These are phyloP conservation scores for Spheniscus mendiculus DNA, from an alignment of 2,113 vertebrate species.

Conservation along the genomic window DNA sequence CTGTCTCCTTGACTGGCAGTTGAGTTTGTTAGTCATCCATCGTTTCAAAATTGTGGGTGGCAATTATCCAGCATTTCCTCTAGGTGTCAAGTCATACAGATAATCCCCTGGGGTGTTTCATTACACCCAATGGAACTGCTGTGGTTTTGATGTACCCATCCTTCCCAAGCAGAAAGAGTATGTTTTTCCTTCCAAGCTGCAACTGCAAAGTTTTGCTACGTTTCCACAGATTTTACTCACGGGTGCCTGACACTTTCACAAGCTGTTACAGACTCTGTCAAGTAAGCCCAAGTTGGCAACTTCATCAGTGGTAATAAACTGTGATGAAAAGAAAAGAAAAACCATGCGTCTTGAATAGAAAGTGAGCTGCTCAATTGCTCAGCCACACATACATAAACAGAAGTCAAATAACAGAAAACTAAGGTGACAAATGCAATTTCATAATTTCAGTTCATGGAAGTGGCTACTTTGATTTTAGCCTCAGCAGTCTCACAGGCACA, in stretches of 20 bases:
- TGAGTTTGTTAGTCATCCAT: constrained; percentile 66
- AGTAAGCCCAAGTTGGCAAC: not conserved
- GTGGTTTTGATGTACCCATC: not conserved
- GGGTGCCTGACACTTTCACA: not conserved
- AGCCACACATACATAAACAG: not conserved
- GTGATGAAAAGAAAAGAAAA: not conserved
- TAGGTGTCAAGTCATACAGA: constrained; percentile 39
- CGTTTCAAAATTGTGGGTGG: constrained; percentile 65
- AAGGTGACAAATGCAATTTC: not conserved
- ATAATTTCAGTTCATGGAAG: not conserved
- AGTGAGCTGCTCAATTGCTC: not conserved
- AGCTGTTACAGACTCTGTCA: not conserved
- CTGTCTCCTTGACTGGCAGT: constrained; percentile 68
- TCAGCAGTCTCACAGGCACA: not conserved
- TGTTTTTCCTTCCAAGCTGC: not conserved
- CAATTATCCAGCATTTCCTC: constrained; percentile 67
- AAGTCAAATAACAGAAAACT: not conserved
- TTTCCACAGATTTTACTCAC: not conserved
- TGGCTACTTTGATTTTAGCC: not conserved
- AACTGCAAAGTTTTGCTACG: not conserved
- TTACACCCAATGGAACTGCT: constrained; percentile 43
- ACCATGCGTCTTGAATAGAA: rapidly evolving
- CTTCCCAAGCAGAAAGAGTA: not conserved
- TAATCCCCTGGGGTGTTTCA: constrained; percentile 40
- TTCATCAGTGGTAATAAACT: not conserved